Evolutionary conservation across 2,797 vertebrate genomes (phyloP).

Genomic region (Atherinosoma microstoma): DNA sequence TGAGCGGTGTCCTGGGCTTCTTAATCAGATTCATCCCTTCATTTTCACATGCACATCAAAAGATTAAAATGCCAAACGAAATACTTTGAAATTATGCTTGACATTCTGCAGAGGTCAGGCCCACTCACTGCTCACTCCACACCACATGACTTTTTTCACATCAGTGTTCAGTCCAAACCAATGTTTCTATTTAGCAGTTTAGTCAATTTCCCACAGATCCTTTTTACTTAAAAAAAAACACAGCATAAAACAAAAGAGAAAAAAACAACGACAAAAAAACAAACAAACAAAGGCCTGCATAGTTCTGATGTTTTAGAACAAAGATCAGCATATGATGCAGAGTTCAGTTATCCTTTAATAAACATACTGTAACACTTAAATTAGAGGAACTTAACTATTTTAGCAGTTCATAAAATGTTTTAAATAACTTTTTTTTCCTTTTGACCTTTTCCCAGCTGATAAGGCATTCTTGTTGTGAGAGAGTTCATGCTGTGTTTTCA

Average conservation of each 20-base stretch:
- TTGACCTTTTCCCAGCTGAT: constrained; percentile 8
- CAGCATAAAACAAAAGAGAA: not conserved
- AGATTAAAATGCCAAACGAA: not conserved
- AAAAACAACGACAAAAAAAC: too few relatives aligned
- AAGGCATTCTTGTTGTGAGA: constrained; percentile 8
- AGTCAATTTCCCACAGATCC: constrained; percentile 9
- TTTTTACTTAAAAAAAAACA: too few relatives aligned
- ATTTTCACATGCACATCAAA: not conserved
- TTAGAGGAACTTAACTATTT: constrained; percentile 18
- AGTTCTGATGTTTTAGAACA: constrained; percentile 6
- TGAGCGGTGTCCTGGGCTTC: not conserved
- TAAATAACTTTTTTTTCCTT: constrained; percentile 11
- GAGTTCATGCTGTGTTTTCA: constrained; percentile 21
- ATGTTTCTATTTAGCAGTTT: constrained; percentile 11
- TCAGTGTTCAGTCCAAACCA: not conserved
- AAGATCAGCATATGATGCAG: not conserved
- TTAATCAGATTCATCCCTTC: not conserved
- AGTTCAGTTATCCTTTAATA: not conserved
- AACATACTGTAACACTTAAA: not conserved
- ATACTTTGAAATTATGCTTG: not conserved
- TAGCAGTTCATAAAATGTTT: constrained; percentile 9
- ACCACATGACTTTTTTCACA: not conserved
- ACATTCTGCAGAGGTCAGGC: constrained; percentile 5
- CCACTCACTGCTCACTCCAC: constrained; percentile 2
- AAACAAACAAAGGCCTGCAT: not conserved